Evolutionary conservation across 2,113 vertebrate genomes (phyloP), one percentile per base, ranked within the genome.

Genomic region (Pygoscelis antarcticus): DNA sequence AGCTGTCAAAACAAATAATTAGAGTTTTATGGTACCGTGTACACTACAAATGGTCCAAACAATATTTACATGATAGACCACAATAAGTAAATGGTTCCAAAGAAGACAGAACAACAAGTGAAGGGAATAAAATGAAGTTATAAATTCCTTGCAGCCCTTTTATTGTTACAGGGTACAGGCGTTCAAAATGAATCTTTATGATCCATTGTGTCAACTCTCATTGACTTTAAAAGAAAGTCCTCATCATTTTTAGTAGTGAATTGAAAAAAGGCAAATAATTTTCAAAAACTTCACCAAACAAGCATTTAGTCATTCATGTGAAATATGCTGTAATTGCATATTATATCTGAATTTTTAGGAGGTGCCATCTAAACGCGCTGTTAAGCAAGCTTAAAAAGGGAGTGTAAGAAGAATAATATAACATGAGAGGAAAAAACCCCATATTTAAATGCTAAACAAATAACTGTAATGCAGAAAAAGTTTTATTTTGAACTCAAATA

Each of bases 1-100:
- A 88, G 32, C n/a, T 95, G 76, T 72, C 86, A 86, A 94, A 88
- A 69, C 44, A 83, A 92, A 55, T 70, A 94, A 91, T 74, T 75
- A 81, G 6, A 52, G n/a, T 81, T 89, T 71, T 62, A 55, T 58
- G 60, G 55, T 38, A 42, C 32, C 27, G 27, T 62, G 44, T 76
- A 51, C 11, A 51, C 27, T 71, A 70, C 90, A 87, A 94, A 47
- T 26, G 49, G 52, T 44, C 47, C 61, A 90, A 93, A 83, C 30
- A 36, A n/a, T 91, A 87, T 89, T 91, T 82, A 86, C 44, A 64
- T 54, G 32, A 51, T n/a, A 68, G 76, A 44, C 47, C 30, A 27
- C n/a, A 88, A 83, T 25, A 89, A 70, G 46, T 34, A 70, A 94
- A 83, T 5, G 1, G 42, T 62, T 92, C 69, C 85, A 90, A 81